phyloP scores from a whole-genome alignment of 2,888 invertebrate species.

The Scelioninae gen. 1 region DNA sequence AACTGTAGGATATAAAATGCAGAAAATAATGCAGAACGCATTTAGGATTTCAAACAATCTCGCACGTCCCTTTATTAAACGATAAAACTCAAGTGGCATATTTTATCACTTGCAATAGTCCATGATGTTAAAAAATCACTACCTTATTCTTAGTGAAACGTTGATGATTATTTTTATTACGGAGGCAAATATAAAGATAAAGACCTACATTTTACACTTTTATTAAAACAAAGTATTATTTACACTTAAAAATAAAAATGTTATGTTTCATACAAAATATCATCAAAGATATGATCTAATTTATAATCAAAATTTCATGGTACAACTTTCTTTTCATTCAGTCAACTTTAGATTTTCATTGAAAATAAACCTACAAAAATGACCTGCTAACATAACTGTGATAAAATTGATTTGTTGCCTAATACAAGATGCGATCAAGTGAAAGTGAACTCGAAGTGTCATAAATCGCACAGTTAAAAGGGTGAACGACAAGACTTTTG shows the following conservation, averaged over 20 bases:
- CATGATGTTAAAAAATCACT: not conserved
- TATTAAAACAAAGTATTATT: too few relatives aligned
- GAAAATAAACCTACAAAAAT: not conserved
- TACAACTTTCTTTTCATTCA: too few relatives aligned
- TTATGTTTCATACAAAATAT: too few relatives aligned
- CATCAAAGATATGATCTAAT: too few relatives aligned
- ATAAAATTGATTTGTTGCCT: slow-evolving; percentile 20
- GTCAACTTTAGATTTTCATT: not conserved
- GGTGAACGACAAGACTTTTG: slow-evolving; percentile 34
- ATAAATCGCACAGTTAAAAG: slow-evolving; percentile 47
- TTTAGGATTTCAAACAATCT: slow-evolving; percentile 18
- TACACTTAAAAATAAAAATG: too few relatives aligned
- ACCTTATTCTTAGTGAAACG: not conserved
- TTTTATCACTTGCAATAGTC: slow-evolving; percentile 9
- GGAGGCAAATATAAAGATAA: too few relatives aligned
- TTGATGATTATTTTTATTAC: slow-evolving; percentile 1
- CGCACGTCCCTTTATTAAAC: slow-evolving; percentile 11
- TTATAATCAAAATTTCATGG: too few relatives aligned
- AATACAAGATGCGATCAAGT: slow-evolving; percentile 20
- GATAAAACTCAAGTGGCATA: slow-evolving; percentile 1
- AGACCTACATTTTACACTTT: too few relatives aligned
- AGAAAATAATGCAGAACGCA: slow-evolving; percentile 20
- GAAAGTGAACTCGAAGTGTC: slow-evolving; percentile 39
- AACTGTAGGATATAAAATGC: slow-evolving; percentile 34
- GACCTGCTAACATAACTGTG: slow-evolving; percentile 6